Conservation (phyloP, 2,113 vertebrate genomes). For the Cephalophus harveyi region DNA sequence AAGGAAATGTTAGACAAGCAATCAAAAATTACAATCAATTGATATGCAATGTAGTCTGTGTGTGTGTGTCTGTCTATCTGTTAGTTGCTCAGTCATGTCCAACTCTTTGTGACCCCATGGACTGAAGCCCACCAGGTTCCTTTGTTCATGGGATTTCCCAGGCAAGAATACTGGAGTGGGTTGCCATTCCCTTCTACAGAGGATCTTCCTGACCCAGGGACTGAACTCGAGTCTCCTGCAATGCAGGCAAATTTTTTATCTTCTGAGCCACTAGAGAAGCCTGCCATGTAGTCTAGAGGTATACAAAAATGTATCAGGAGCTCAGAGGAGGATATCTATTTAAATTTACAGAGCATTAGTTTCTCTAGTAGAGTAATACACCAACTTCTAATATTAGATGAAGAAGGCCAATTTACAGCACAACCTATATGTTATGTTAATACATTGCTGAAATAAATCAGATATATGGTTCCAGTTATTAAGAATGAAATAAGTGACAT, state of each 20-base stretch:
- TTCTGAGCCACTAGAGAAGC: background rate
- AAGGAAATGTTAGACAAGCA: background rate
- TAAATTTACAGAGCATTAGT: background rate
- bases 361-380: background rate
- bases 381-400: background rate
- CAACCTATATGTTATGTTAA: background rate
- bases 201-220: background rate
- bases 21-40: background rate
- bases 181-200: background rate
- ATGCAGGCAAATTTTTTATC: background rate
- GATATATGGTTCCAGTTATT: conserved; percentile 15
- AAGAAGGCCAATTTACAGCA: background rate
- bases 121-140: background rate
- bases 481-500: background rate
- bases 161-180: background rate
- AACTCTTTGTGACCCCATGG: background rate
- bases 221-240: background rate
- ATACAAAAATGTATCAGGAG: background rate
- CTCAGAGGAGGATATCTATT: background rate
- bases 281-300: background rate
- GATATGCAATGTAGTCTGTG: background rate
- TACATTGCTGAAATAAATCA: conserved; percentile 18
- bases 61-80: background rate
- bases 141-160: background rate
- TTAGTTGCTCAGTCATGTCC: background rate